Base-by-base conservation (phyloP, 2,113 vertebrate species). In the Pelmatolapia mariae region DNA sequence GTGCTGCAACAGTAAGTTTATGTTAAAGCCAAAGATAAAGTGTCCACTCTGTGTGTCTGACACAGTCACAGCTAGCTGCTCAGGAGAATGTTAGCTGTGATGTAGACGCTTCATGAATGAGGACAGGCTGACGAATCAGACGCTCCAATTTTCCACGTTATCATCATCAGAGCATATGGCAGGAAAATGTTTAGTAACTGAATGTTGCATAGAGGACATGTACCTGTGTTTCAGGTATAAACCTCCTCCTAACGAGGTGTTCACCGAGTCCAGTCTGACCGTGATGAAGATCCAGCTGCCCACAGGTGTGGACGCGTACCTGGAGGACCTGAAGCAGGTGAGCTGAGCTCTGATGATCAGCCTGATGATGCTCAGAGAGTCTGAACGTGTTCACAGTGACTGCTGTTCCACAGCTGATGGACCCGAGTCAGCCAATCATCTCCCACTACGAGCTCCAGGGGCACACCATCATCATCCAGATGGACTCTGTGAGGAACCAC, bases 201-300 rank as follows among this genome's bases (percentile, higher is more conserved):
- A 61, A 61, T 18, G 29, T 19, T 33, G 57, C 57, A 18, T 18
- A 63, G 24, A 63, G 16, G 16, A 63, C 59, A 19, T 19, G 29
- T 63, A 4, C 31, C 59, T 87, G 66, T 91, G 82, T 86, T 81
- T 18, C 89, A 99, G 98, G 95, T 99, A 97, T 86, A 97, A 94
- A 36, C 96, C 97, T 16, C 56, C 83, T 1, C 29, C 22, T 1
- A 94, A 94, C 56, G 97, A 98, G 79, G 83, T 91, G 0, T 53
- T 76, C 2, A 96, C 89, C 0, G 96, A 96, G 6, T 97, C 98
- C 50, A 93, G 95, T 26, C 97, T 97, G 24, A 96, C 97, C 0
- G 98, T 99, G 80, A 98, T 99, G 97, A 97, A 98, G 89, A 98
- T 99, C 80, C 90, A 97, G 66, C 92, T 99, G 92, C 97, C 97